A percentile compares a stretch with the other conserved stretches of the same genome.
phyloP scores from a whole-genome alignment of 1,140 invertebrate genomes.

The Aphaenogaster rudis region DNA sequence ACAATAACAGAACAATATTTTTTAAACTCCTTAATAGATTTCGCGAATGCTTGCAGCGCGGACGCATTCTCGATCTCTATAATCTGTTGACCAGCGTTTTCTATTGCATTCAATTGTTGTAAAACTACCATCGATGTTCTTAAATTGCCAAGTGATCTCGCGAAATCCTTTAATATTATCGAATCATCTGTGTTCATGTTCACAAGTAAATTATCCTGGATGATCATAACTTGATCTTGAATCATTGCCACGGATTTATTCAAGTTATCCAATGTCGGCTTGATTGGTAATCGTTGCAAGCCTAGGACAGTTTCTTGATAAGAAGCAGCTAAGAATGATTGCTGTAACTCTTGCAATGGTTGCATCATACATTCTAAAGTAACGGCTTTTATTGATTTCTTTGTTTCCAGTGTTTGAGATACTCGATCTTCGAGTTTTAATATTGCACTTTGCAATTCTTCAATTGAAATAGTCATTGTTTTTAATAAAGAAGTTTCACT shows the following conservation, averaged over 20 bases:
- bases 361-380: slow-evolving; percentile 58
- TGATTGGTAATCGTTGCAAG: slow-evolving; percentile 55
- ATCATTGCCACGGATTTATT: slow-evolving; percentile 44
- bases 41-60: slow-evolving; percentile 63
- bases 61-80: slow-evolving; percentile 61
- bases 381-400: slow-evolving; percentile 16
- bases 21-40: slow-evolving; percentile 63
- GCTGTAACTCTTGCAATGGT: slow-evolving; percentile 64
- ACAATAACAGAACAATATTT: slow-evolving; percentile 52
- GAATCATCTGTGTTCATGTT: slow-evolving; percentile 21
- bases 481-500: slow-evolving; percentile 45
- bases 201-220: slow-evolving; percentile 10
- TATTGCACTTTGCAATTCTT: slow-evolving; percentile 57
- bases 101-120: slow-evolving; percentile 61
- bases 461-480: slow-evolving; percentile 47
- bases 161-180: slow-evolving; percentile 23
- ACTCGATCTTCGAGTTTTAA: slow-evolving; percentile 36
- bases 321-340: slow-evolving; percentile 46
- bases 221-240: slow-evolving; percentile 42
- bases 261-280: slow-evolving; percentile 51
- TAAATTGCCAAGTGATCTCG: slow-evolving; percentile 59
- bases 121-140: slow-evolving; percentile 62
- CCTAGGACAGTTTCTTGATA: slow-evolving; percentile 3
- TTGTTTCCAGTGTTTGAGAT: slow-evolving; percentile 17
- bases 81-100: slow-evolving; percentile 54